Base-by-base conservation (phyloP, 2,797 vertebrate species). In the Gallinago nigripennis region DNA sequence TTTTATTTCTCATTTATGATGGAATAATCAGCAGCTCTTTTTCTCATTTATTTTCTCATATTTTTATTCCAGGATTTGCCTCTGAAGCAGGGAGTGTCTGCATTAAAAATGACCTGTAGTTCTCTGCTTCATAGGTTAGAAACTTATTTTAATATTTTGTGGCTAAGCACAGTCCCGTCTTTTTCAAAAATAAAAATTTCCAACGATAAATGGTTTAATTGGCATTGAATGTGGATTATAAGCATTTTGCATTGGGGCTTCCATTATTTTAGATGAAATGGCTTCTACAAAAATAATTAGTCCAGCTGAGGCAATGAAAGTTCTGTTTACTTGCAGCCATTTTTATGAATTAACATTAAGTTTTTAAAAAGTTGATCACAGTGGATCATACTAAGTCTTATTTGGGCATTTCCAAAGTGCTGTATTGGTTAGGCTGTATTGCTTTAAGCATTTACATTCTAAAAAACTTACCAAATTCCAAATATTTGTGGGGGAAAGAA, bases 51-150 rank as follows among this genome's bases (percentile, higher is more conserved):
- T 99, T 99, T 99, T 99, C 99, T 99, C 98, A 98, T 98, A 98
- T 99, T 99, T 99, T 99, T 99, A 99, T 99, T 99, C 99, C 99
- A 99, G 99, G 99, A 99, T 99, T 99, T 99, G 99, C 99, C 99
- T 99, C 99, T 99, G 99, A 99, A 99, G 99, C 99, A 99, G 99
- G 99, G 99, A 99, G 99, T 99, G 99, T 99, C 99, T 99, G 99
- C 99, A 99, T 99, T 99, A 99, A 99, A 99, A 99, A 99, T 99
- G 99, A 99, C 99, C 99, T 99, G 99, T 99, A 99, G 99, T 99
- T 99, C 99, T 99, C 99, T 99, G 99, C 99, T 99, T 99, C 99
- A 99, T 99, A 99, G 99, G 99, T 99, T 99, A 99, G 99, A 99
- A 99, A 99, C 99, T 99, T 99, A 99, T 99, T 99, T 99, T 99